Conservation (phyloP, 2,113 vertebrate genomes). For the Romanogobio albipinnatus region DNA sequence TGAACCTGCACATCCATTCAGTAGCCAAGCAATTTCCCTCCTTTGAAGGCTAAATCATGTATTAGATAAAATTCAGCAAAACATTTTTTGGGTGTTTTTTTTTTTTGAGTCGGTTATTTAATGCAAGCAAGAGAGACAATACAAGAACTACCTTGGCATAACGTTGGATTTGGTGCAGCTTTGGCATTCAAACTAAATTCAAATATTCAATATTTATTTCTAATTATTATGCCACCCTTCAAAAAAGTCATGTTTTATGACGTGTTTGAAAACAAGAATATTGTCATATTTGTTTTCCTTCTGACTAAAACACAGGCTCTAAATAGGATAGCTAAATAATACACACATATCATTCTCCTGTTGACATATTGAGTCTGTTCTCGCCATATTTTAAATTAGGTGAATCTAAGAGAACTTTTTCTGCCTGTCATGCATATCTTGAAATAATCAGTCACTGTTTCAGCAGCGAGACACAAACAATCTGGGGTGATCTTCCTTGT, state of each 20-base stretch:
- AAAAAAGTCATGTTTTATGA: not conserved
- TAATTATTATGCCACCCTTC: not conserved
- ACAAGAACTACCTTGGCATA: not conserved
- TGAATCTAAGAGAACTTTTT: not conserved
- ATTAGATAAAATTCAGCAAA: too few relatives aligned
- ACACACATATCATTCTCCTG: not conserved
- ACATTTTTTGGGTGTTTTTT: too few relatives aligned
- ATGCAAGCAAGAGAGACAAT: not conserved
- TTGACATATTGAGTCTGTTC: not conserved
- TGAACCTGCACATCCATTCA: not conserved
- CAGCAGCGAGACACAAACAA: not conserved
- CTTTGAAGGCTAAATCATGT: not conserved
- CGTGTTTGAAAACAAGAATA: not conserved
- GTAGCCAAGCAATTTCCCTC: not conserved
- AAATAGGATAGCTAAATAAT: not conserved
- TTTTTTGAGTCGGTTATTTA: not conserved
- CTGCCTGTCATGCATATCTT: not conserved
- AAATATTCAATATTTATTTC: not conserved
- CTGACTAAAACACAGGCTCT: not conserved
- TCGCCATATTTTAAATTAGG: not conserved
- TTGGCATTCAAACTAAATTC: not conserved
- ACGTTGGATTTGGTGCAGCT: not conserved
- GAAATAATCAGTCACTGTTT: conserved; percentile 3
- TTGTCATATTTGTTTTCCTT: not conserved
- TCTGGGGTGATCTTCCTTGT: not conserved